Evolutionary conservation across 2,797 vertebrate genomes (phyloP), one percentile per base, ranked within the genome.

Genomic region (Clarias laeviceps): DNA sequence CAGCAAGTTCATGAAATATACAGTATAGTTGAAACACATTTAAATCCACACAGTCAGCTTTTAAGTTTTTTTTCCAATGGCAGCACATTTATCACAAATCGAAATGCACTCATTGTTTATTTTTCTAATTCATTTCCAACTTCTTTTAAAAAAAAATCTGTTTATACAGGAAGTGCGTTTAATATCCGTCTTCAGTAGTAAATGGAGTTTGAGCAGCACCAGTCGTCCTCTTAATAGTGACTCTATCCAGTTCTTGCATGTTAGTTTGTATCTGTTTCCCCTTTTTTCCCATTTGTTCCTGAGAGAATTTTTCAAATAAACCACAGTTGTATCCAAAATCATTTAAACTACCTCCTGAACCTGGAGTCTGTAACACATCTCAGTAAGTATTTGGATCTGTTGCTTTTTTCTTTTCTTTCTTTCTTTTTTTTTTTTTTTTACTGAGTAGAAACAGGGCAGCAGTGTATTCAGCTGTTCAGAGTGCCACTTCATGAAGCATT

Each of bases 401-500:
- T 78, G 50, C 59, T 9, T 81, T 68, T 50, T 50, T 50, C 45
- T 50, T 11, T 45, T 50, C 2, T 50, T 0, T 50, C 8, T 12
- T 37, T 5, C 37, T 37, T 37, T n/a, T n/a, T 14, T n/a, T 82
- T 54, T 18, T 34, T 76, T 68, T 50, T 77, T 74, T 80, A 20
- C 68, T 54, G 37, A 62, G 74, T 56, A 54, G 29, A 83, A 86
- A 80, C 57, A 45, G 0, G 20, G 64, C 29, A 27, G 84, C 34
- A 68, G 64, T 76, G 27, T 40, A 73, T 76, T 50, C 7, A 65
- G 77, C 27, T 69, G 59, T 77, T 88, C 37, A 32, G 34, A 64
- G 77, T 88, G 85, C 88, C 90, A 84, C 85, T 40, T 5, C 85
- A 78, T 91, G 72, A 91, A 92, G 93, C 87, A 94, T 94, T 92